phyloP scores from a whole-genome alignment of 2,888 invertebrate genomes.

The Arrhopalites spinosus region DNA sequence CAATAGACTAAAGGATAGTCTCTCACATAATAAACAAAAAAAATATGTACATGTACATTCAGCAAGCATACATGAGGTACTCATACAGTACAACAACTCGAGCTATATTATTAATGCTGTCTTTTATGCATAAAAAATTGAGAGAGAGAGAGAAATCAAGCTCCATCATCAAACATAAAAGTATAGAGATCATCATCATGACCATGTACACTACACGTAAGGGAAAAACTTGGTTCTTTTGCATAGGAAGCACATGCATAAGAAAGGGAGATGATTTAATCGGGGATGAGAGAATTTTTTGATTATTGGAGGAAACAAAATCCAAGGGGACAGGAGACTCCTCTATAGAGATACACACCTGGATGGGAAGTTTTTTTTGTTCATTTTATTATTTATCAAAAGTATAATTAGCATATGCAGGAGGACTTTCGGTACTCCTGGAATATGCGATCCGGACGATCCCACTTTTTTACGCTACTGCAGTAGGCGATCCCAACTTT shows the following conservation, averaged over 20 bases:
- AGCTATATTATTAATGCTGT: neutral
- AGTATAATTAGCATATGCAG: slow-evolving; percentile 33
- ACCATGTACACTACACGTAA: too few species aligned
- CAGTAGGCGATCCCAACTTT: too few species aligned
- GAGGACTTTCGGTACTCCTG: too few species aligned
- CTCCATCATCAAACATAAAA: neutral
- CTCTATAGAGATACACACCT: slow-evolving; percentile 16
- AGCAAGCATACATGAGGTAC: too few species aligned
- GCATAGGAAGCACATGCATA: too few species aligned
- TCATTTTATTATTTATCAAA: slow-evolving; percentile 33
- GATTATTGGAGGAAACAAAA: slow-evolving; percentile 7
- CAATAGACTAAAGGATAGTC: slow-evolving; percentile 30
- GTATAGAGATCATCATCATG: neutral
- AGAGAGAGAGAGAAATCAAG: neutral
- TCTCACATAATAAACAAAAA: too few species aligned
- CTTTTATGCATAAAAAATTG: neutral
- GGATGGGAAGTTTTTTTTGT: slow-evolving; percentile 29
- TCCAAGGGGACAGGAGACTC: slow-evolving; percentile 23
- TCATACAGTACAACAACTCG: too few species aligned
- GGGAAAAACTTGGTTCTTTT: too few species aligned
- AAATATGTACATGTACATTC: too few species aligned
- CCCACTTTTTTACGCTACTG: too few species aligned
- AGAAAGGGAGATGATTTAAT: slow-evolving; percentile 31
- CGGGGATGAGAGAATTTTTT: too few species aligned
- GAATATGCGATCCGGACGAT: too few species aligned